Evolutionary conservation across 2,888 invertebrate genomes (phyloP).

Genomic region (Agrochola circellaris): DNA sequence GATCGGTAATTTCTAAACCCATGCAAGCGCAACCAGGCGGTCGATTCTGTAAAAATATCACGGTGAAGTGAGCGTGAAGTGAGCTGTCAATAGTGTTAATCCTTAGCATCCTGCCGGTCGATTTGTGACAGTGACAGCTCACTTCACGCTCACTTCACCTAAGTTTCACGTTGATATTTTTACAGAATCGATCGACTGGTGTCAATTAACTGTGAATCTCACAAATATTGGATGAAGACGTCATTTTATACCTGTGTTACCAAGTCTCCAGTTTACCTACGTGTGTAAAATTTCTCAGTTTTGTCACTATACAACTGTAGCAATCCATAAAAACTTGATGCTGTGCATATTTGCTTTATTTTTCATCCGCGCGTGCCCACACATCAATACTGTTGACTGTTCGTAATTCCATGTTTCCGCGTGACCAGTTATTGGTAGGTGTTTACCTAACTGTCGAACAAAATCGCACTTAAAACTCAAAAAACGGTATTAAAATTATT

Average conservation of each 20-base stretch:
- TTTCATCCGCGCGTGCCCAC: conserved; percentile 63
- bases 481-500: conserved; percentile 78
- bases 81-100: no score
- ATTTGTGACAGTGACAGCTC: no score
- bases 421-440: conserved; percentile 76
- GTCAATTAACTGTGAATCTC: conserved; percentile 53
- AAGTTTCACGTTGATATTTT: no score
- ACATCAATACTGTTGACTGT: conserved; percentile 70
- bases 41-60: no score
- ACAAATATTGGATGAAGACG: conserved; percentile 56
- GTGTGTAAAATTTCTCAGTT: conserved; percentile 58
- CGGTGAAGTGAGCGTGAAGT: no score
- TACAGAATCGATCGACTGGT: no score
- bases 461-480: conserved; percentile 81
- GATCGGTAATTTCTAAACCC: conserved; percentile 16
- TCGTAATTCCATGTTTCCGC: conserved; percentile 78
- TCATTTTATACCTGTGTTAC: conserved; percentile 47
- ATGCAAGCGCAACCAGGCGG: conserved; percentile 29
- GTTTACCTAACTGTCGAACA: conserved; percentile 82
- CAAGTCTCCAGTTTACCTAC: conserved; percentile 50
- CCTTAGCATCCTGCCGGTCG: no score
- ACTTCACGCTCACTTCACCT: no score
- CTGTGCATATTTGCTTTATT: conserved; percentile 57
- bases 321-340: conserved; percentile 58
- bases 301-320: conserved; percentile 65